Evolutionary conservation across 2,113 vertebrate genomes (phyloP), one percentile per base, ranked within the genome.

Genomic region (Hylia prasina): DNA sequence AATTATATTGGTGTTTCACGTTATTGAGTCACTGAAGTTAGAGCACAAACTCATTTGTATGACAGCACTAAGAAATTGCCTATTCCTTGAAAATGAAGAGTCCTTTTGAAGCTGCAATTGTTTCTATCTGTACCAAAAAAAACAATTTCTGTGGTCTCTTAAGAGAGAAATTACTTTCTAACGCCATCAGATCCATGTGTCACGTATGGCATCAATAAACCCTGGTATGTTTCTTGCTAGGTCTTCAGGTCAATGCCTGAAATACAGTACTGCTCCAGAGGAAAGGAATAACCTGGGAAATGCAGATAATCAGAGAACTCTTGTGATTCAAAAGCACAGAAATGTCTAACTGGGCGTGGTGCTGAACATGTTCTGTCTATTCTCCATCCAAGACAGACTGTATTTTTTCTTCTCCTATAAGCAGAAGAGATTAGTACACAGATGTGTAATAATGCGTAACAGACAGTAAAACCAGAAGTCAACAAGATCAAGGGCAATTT

Each of bases 1-100:
- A 92, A 97, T 94, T 61, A 76, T 89, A 57, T 76, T 95, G 87
- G 48, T 93, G 66, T 89, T 97, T 76, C 37, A 93, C 35, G 18
- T 87, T 96, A 96, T 82, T 89, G 77, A 90, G 83, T 87, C 94
- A 89, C 83, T 94, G 65, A 91, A 93, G 61, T 93, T 91, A 89
- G 73, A 84, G 61, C 66, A 94, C 40, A 95, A 91, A 94, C 65
- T 93, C 61, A 84, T 96, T 93, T 95, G 87, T 95, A 64, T 82
- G 93, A 87, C 94, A 93, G 70, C 69, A 54, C 65, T 82, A 96
- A 85, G 83, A 72, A 79, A 82, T 89, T 94, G 37, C 61, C 51
- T 89, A 68, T 94, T 95, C 37, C 65, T 89, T 94, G 73, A 82
- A 89, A 93, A 95, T 85, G 25, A 87, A 87, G 70, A 69, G 73